phyloP scores from a whole-genome alignment of 2,797 vertebrate species.

The Onychomys torridus region DNA sequence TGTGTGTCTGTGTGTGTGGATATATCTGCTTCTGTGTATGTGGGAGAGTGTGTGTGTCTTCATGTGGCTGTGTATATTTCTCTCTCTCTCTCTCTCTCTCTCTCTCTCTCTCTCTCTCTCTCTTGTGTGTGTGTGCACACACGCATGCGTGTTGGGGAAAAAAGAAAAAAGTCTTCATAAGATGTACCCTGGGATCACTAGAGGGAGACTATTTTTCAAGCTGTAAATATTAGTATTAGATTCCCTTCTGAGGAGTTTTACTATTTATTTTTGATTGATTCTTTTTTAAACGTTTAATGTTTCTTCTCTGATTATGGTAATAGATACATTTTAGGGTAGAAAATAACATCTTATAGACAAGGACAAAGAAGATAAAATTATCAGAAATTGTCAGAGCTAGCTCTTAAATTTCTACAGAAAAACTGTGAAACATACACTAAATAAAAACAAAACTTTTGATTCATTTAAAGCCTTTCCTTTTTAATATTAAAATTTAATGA shows the following conservation, averaged over 20 bases:
- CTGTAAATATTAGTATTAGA: conserved; percentile 33
- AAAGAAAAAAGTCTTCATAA: not conserved
- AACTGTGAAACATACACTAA: not conserved
- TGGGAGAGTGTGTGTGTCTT: not conserved
- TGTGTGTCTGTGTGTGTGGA: not conserved
- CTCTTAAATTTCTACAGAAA: conserved; percentile 46
- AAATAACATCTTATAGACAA: not conserved
- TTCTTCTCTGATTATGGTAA: conserved; percentile 48
- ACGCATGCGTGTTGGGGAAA: not conserved
- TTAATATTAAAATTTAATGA: not conserved
- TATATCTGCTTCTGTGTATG: not conserved
- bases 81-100: not conserved
- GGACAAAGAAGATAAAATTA: conserved; percentile 18
- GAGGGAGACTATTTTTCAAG: not conserved
- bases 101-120: not conserved
- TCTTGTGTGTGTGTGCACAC: not conserved
- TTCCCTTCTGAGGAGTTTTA: not conserved
- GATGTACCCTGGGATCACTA: not conserved
- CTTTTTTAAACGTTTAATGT: not conserved
- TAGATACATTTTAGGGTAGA: not conserved
- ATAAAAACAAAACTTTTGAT: not conserved
- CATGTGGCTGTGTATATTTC: not conserved
- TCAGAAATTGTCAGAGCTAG: not conserved
- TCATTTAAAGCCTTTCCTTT: not conserved
- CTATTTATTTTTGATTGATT: not conserved